Evolutionary conservation across 53 echinoderm and acorn worm species (phyloP), one percentile per base, ranked within the genome.

Genomic region (Apostichopus leukothele): DNA sequence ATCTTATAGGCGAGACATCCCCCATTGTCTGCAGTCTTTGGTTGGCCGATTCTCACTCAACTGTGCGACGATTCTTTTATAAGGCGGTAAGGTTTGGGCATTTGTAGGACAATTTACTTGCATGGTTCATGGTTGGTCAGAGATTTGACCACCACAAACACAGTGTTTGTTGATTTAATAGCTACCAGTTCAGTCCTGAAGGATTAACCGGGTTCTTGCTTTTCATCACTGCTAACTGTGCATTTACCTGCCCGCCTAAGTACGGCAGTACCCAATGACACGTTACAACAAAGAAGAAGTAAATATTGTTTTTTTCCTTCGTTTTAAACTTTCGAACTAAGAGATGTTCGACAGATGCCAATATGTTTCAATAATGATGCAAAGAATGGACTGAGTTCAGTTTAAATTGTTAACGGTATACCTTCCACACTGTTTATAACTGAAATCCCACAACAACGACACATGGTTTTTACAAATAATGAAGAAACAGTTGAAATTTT

Each of bases 111-210:
- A 16, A n/a, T 77, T 77, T 25, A 39, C 51, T 39, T 77, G 50
- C 16, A 77, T 50, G 77, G 77, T 77, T 77, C 77, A 77, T 27
- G 77, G 51, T 77, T 77, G 77, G 52, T 39, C 77, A 18, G 77
- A 51, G 77, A 77, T 77, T 75, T 77, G 7, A 51, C 22, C 52
- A 50, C 12, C 63, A 63, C 50, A 50, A 77, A 51, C 16, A 51
- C 7, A 77, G 14, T 77, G 77, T 77, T 77, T 77, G 77, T 77
- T 25, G 51, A 77, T 16, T 77, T 39, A 77, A 77, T 77, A 51
- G 51, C 50, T 1, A 16, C 16, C 9, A 77, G 52, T 39, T 39
- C 39, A 39, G 39, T 39, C 39, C 39, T 39, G 39, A 1, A 39
- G 39, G 39, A 39, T 39, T 39, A 39, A 3, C 39, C 39, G 3